Base-by-base conservation (phyloP, 2,113 vertebrate genomes). In the Cynopterus brachyotis region DNA sequence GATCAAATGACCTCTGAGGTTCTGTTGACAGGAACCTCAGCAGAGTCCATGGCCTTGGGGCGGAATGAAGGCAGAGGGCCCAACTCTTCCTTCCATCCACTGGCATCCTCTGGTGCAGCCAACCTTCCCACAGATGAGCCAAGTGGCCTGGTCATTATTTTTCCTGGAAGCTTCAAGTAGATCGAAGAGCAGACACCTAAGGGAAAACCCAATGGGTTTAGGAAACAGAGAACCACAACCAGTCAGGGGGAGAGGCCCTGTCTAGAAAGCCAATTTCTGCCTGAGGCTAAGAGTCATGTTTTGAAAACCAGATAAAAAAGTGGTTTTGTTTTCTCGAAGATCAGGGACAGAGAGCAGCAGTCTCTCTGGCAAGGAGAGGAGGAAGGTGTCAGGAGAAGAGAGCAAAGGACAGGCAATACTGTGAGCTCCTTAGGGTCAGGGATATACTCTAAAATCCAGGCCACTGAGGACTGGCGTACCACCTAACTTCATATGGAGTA, bases 291-390 rank as follows among this genome's bases (percentile, higher is more conserved):
- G n/a, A 13, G 28, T 35, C 13, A 1, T 69, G 30, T 57, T 53
- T 76, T 37, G 35, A 91, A 50, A 82, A 40, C 30, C 42, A 76
- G n/a, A 30, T 62, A 24, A 90, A 35, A 69, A 76, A 37, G 42
- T 53, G 32, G 6, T 35, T 79, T 69, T 22, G 37, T 69, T 93
- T 93, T 78, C 84, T 66, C 70, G 26, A 60, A 78, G 59, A 40
- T 59, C 73, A 30, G 81, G 4, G 50, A 16, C 73, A 28, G 50
- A 69, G 10, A 64, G 40, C 50, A 57, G 30, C 15, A 11, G 42
- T 45, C 35, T 72, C 15, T 83, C 82, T 26, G 70, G n/a, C 10
- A 6, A 9, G 40, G 50, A 64, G 10, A 32, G 64, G 30, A 64
- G 28, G 32, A 47, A 17, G 13, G 50, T 16, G 17, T 40, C 64